A percentile compares a stretch with the other conserved stretches of the same genome.
Evolutionary conservation across 1,140 invertebrate species (phyloP).

Genomic region (Ceratina australensis): DNA sequence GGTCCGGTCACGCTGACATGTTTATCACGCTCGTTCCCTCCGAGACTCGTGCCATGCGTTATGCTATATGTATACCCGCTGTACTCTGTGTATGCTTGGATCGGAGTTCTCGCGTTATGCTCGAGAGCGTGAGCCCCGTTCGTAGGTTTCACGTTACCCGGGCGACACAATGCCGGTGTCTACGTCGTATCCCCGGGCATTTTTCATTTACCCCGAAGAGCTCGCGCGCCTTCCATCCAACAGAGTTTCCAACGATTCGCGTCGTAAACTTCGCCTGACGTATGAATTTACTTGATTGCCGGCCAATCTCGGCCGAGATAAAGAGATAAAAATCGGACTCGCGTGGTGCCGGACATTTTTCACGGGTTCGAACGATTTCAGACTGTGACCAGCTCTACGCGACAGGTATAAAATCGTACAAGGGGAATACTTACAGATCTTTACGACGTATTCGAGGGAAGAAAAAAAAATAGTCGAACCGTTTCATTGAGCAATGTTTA

Average conservation of each 20-base stretch:
- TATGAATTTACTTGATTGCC: constrained; percentile 5
- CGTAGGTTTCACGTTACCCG: constrained; percentile 58
- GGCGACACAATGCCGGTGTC: constrained; percentile 55
- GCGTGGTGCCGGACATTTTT: constrained; percentile 1
- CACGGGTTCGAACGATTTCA: too few species aligned
- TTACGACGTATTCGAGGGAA: too few species aligned
- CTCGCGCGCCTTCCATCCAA: constrained; percentile 5
- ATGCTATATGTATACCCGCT: constrained; percentile 36
- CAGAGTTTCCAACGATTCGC: constrained; percentile 13
- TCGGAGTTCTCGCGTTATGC: constrained; percentile 45
- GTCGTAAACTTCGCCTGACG: constrained; percentile 6
- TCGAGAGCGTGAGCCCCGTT: constrained; percentile 23
- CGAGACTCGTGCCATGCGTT: constrained; percentile 64
- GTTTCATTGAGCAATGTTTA: neutral
- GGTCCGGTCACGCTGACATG: constrained; percentile 67
- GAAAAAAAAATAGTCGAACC: too few species aligned
- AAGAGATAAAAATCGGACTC: constrained; percentile 27
- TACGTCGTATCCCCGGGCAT: constrained; percentile 46
- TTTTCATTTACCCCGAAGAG: constrained; percentile 42
- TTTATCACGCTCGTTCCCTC: constrained; percentile 64
- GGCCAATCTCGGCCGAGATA: neutral
- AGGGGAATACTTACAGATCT: too few species aligned
- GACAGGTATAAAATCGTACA: too few species aligned
- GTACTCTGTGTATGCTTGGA: too few species aligned
- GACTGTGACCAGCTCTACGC: too few species aligned